Evolutionary conservation across 2,888 invertebrate species (phyloP).

Genomic region (Clistopyga incitator): DNA sequence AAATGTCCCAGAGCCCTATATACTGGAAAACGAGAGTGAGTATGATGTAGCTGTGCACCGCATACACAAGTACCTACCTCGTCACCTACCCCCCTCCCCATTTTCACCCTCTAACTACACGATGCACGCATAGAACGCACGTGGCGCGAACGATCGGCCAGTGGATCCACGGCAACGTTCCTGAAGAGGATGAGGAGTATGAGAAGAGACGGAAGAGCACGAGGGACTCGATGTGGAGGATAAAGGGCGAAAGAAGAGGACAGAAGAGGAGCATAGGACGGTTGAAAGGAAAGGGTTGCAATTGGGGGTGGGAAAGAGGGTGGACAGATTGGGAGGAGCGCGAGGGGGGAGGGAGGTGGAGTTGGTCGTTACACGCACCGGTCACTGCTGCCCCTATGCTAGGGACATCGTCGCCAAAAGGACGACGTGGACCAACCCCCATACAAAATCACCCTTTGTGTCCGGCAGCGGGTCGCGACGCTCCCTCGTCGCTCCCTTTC

Average conservation of each 20-base stretch:
- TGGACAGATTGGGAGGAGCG: constrained; percentile 54
- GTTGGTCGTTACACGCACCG: constrained; percentile 83
- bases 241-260: constrained; percentile 60
- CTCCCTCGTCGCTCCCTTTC: constrained; percentile 8
- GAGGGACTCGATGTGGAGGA: constrained; percentile 47
- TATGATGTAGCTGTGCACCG: constrained; percentile 45
- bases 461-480: constrained; percentile 70
- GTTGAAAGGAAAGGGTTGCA: constrained; percentile 51
- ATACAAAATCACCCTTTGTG: constrained; percentile 83
- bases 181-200: constrained; percentile 56
- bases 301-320: constrained; percentile 58
- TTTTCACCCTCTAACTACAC: constrained; percentile 27
- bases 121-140: constrained; percentile 77
- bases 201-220: constrained; percentile 63
- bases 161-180: constrained; percentile 48
- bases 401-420: constrained; percentile 60
- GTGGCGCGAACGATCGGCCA: constrained; percentile 68
- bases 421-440: constrained; percentile 69
- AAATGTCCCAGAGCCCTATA: constrained; percentile 80
- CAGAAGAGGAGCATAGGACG: constrained; percentile 24
- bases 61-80: constrained; percentile 53
- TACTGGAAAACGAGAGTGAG: constrained; percentile 66
- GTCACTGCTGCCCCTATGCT: constrained; percentile 80
- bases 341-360: constrained; percentile 47
- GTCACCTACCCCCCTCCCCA: constrained; percentile 30